Percentiles rank a stretch among this genome's conserved stretches.
Conservation (phyloP, 2,888 invertebrate genomes). For the Eristalinus aeneus region DNA sequence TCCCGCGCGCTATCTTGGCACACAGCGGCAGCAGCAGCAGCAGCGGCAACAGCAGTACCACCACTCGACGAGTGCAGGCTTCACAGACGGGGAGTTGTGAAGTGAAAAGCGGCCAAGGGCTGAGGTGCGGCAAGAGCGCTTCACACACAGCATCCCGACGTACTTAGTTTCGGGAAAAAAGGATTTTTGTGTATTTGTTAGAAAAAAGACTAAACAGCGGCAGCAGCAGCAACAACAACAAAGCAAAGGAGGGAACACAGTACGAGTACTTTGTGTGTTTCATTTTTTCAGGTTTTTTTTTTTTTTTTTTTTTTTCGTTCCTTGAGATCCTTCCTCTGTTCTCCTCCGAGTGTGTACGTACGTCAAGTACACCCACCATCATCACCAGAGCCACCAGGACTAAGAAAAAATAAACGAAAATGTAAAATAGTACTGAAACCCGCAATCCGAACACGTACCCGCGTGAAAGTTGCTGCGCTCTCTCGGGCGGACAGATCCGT, state of each 20-base stretch:
- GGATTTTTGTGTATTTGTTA: slow-evolving; percentile 75
- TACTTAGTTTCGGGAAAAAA: slow-evolving; percentile 72
- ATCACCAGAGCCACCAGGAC: slow-evolving; percentile 12
- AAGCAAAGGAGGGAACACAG: slow-evolving; percentile 35
- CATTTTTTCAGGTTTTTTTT: slow-evolving; percentile 13
- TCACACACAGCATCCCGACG: slow-evolving; percentile 62
- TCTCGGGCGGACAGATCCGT: not conserved
- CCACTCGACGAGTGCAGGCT: slow-evolving; percentile 65
- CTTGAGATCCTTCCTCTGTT: not conserved
- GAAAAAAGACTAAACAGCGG: slow-evolving; percentile 71
- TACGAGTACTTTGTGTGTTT: slow-evolving; percentile 15
- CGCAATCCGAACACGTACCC: slow-evolving; percentile 70
- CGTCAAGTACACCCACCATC: slow-evolving; percentile 59
- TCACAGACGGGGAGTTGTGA: not conserved
- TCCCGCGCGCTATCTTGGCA: not conserved
- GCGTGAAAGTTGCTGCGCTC: slow-evolving; percentile 68
- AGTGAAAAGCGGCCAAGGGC: slow-evolving; percentile 6
- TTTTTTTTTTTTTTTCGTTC: not conserved
- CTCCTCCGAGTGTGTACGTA: slow-evolving; percentile 47
- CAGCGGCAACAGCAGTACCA: slow-evolving; percentile 9
- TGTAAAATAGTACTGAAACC: slow-evolving; percentile 68
- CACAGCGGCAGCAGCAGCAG: not conserved
- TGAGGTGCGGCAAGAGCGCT: slow-evolving; percentile 28
- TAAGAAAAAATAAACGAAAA: slow-evolving; percentile 69
- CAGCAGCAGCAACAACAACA: slow-evolving; percentile 21